Percentiles rank a stretch among this genome's conserved stretches.
Evolutionary conservation across 92 coral and sea anemone genomes (phyloP).

Genomic region (Micromussa lordhowensis): DNA sequence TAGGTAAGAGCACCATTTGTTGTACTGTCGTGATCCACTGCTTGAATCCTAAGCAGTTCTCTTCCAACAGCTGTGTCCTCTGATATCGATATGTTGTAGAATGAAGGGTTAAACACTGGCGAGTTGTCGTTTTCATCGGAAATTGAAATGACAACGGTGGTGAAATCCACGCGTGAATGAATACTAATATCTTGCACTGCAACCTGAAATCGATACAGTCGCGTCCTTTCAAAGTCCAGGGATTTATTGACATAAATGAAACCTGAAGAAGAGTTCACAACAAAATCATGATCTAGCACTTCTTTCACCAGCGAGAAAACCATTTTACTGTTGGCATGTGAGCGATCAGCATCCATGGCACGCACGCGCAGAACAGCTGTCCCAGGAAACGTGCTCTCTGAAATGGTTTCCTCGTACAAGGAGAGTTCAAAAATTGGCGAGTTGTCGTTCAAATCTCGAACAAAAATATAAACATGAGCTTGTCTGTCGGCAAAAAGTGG

Average conservation of each 20-base stretch:
- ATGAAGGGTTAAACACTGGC: slow-evolving; percentile 43
- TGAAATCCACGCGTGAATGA: slow-evolving; percentile 42
- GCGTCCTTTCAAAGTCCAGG: slow-evolving; percentile 54
- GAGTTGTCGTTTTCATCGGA: slow-evolving; percentile 66
- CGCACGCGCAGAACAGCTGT: slow-evolving; percentile 60
- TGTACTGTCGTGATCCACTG: slow-evolving; percentile 57
- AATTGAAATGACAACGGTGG: slow-evolving; percentile 44
- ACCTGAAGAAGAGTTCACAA: slow-evolving; percentile 55
- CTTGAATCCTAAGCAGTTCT: slow-evolving; percentile 32
- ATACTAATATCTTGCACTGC: slow-evolving; percentile 35
- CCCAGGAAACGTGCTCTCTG: slow-evolving; percentile 34
- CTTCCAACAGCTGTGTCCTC: slow-evolving; percentile 47
- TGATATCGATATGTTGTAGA: slow-evolving; percentile 48
- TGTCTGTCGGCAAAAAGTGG: slow-evolving; percentile 32
- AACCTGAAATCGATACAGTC: slow-evolving; percentile 58
- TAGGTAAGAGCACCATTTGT: slow-evolving; percentile 49
- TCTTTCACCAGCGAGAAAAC: slow-evolving; percentile 39
- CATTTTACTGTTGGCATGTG: slow-evolving; percentile 20
- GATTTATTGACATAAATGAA: slow-evolving; percentile 29
- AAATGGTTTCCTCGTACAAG: slow-evolving; percentile 46
- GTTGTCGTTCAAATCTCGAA: slow-evolving; percentile 57
- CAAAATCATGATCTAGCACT: slow-evolving; percentile 6
- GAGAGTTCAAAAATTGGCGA: slow-evolving; percentile 65
- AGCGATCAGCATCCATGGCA: slow-evolving; percentile 48
- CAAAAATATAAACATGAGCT: slow-evolving; percentile 20